phyloP scores from a whole-genome alignment of 30 jellyfish, hydroid and myxozoan species.

The Nemopilema nomurai region DNA sequence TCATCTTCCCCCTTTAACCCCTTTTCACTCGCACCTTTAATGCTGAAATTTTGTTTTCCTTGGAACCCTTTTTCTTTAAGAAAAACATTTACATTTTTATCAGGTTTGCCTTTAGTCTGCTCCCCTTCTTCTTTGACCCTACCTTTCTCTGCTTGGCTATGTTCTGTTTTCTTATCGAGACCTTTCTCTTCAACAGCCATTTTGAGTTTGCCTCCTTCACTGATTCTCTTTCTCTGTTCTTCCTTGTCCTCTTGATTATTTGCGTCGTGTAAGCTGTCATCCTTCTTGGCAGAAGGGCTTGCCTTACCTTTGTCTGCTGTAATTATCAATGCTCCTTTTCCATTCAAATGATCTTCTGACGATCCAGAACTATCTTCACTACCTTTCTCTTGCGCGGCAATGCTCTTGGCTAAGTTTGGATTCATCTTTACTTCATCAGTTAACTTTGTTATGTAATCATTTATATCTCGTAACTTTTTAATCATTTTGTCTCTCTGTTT shows the following conservation, averaged over 20 bases:
- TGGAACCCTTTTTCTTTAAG: neutral
- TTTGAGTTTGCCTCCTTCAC: neutral
- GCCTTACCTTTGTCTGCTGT: neutral
- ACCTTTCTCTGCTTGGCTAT: neutral
- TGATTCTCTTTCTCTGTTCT: neutral
- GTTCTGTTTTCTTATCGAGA: neutral
- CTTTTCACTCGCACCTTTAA: neutral
- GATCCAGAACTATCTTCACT: neutral
- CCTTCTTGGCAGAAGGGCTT: neutral
- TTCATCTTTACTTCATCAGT: conserved; percentile 49
- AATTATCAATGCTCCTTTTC: neutral
- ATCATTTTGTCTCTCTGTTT: conserved; percentile 55
- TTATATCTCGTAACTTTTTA: conserved; percentile 45
- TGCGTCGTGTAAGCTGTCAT: neutral
- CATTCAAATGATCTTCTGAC: neutral
- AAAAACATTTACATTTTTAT: neutral
- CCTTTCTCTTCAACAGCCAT: neutral
- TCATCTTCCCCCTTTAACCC: neutral
- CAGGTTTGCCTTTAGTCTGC: neutral
- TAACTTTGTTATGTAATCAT: conserved; percentile 39
- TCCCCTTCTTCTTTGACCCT: neutral
- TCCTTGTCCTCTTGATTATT: neutral
- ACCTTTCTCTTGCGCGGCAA: neutral
- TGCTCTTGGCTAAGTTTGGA: neutral
- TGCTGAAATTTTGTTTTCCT: no score